Base-by-base conservation (phyloP, 53 echinoderm and acorn worm genomes). In the Echinometra lucunter region DNA sequence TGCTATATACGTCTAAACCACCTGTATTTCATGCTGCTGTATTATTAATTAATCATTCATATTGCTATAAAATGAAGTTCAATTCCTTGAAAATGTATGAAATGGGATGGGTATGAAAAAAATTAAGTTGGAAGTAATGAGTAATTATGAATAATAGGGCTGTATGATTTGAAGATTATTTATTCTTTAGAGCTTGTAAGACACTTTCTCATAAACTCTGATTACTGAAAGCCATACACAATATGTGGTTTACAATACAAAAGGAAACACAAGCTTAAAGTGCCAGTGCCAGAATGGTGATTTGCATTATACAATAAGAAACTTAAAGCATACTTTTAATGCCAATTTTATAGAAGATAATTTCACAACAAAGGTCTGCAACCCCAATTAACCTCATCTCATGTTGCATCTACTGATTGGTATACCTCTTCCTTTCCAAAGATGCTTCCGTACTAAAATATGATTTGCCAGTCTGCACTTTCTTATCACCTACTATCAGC, bases 401-500 rank as follows among this genome's bases (percentile, higher is more conserved):
- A 85, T 28, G 30, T 85, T 85, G 49, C 85, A 28, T 47, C 85
- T 49, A 27, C 27, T 27, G 47, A 85, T 85, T 27, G 49, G 85
- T 85, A 21, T 85, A 85, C 42, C 35, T 47, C 85, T 19, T 49
- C 49, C 85, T 30, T n/a, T 85, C 45, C 40, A 47, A 85, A 85
- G 13, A 47, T 47, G 25, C n/a, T 83, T 83, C 85, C 85, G 28
- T 83, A n/a, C 30, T 27, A 74, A 74, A 74, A 74, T 74, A 74
- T 74, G 74, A 74, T 74, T n/a, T 35, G 47, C 87, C 34, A 44
- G 27, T 44, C 58, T 91, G 91, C 30, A 91, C 91, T 91, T 91
- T 91, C 69, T 91, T 91, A 91, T 91, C 91, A 91, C 91, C 69
- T 91, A 4, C 47, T 25, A 91, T 91, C 91, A 91, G 69, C 66